Percentiles rank a stretch among this genome's conserved stretches.
Conservation (phyloP, 1,140 invertebrate genomes). For the Leptonema lineaticorne region DNA sequence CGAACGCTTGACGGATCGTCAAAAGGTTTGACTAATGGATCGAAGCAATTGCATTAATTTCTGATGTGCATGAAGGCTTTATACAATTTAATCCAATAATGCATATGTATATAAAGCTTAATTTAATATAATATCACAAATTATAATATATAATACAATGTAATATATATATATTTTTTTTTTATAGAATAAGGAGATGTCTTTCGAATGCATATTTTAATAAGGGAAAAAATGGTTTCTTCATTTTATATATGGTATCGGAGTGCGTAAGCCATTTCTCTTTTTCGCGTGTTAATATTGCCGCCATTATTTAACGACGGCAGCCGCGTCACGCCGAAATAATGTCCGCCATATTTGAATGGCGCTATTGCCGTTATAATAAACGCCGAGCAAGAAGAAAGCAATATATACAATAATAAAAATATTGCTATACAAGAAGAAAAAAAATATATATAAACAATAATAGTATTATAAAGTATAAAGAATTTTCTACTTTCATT, state of each 20-base stretch:
- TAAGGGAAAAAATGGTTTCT: too few species aligned
- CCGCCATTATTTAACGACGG: slow-evolving; percentile 34
- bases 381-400: too few species aligned
- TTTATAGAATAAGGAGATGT: not conserved
- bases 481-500: too few species aligned
- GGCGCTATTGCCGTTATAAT: slow-evolving; percentile 17
- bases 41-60: not conserved
- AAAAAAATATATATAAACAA: too few species aligned
- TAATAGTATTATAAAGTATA: too few species aligned
- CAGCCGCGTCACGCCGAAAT: slow-evolving; percentile 27
- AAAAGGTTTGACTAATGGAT: not conserved
- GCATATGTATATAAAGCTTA: not conserved
- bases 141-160: not conserved
- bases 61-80: not conserved
- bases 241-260: not conserved
- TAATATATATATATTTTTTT: not conserved
- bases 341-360: slow-evolving; percentile 29
- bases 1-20: not conserved
- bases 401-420: too few species aligned
- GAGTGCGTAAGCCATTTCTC: not conserved
- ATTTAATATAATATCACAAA: not conserved
- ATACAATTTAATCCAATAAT: not conserved
- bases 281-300: slow-evolving; percentile 27
- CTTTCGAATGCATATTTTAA: too few species aligned
- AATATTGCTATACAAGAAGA: too few species aligned